Evolutionary conservation across 2,888 invertebrate species (phyloP).

Genomic region (Euclidia mi): DNA sequence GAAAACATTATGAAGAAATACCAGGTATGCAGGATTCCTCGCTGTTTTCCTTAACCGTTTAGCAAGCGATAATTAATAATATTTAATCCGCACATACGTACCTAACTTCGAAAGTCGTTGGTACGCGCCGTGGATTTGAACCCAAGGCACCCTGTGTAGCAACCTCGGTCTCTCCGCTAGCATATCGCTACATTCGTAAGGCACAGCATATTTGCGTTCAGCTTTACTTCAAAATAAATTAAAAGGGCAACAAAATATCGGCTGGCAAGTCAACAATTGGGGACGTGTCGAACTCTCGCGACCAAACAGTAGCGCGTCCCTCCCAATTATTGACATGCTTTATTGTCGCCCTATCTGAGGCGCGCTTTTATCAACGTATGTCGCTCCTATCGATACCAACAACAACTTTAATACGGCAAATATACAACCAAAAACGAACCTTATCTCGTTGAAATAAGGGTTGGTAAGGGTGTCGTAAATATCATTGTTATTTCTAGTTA

Average conservation of each 20-base stretch:
- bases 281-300: conserved; percentile 47
- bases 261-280: conserved; percentile 26
- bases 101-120: no score
- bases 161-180: no score
- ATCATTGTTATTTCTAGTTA: conserved; percentile 74
- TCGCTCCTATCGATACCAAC: conserved; percentile 59
- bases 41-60: no score
- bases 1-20: no score
- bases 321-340: conserved; percentile 86
- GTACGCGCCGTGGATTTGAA: no score
- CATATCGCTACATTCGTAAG: no score
- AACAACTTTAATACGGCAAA: conserved; percentile 29
- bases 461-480: not conserved
- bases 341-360: conserved; percentile 79
- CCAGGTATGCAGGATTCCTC: no score
- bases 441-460: conserved; percentile 43
- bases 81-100: no score
- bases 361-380: conserved; percentile 84
- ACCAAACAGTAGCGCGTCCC: conserved; percentile 71
- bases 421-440: conserved; percentile 48
- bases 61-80: no score
- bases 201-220: no score
- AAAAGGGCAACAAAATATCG: not conserved
- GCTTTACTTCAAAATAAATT: no score
- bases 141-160: no score